These are phyloP conservation scores for Murina feae DNA, from an alignment of 2,113 vertebrate species.

Conservation along the genomic window DNA sequence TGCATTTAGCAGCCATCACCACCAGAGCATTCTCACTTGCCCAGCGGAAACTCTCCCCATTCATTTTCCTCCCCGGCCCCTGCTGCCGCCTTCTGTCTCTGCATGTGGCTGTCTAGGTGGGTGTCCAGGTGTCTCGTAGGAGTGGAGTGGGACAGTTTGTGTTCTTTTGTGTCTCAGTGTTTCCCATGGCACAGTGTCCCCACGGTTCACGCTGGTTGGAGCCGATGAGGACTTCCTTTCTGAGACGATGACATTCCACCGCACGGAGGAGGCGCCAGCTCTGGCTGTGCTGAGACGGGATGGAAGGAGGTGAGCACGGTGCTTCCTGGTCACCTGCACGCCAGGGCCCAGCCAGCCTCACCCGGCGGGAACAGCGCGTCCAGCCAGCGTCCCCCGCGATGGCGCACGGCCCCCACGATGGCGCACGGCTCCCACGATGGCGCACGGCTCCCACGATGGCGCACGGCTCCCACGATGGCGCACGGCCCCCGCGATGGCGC, in stretches of 20 bases:
- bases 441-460: background rate
- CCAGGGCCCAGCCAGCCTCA: too few species aligned
- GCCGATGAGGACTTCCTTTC: background rate
- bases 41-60: background rate
- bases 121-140: background rate
- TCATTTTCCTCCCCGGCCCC: fast-evolving
- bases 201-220: background rate
- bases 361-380: background rate
- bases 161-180: background rate
- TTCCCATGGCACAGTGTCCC: background rate
- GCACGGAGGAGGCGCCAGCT: too few species aligned
- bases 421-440: background rate
- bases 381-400: background rate
- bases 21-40: background rate
- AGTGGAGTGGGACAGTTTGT: background rate
- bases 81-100: background rate
- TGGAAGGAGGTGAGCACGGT: background rate
- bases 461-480: background rate
- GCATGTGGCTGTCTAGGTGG: background rate
- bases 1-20: background rate
- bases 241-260: fast-evolving
- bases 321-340: background rate
- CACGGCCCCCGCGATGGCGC: too few species aligned
- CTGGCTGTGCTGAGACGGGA: background rate
- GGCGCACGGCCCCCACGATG: background rate